Evolutionary conservation across 2,888 invertebrate genomes (phyloP), one percentile per base, ranked within the genome.

Genomic region (Glaucopsyche alexis): DNA sequence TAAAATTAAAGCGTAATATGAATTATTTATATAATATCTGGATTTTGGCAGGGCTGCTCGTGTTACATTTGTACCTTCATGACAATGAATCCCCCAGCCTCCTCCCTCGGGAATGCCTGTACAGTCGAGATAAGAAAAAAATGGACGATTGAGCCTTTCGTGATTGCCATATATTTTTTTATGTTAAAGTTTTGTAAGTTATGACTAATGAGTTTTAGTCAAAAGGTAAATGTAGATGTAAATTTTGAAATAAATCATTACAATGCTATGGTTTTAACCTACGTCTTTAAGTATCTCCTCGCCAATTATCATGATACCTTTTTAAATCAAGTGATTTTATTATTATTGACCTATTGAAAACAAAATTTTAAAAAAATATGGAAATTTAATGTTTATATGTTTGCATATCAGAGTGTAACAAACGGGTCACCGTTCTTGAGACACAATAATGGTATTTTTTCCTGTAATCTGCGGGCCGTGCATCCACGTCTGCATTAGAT

Each of bases 41-140:
- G 13, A 60, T 60, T 38, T 38, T 29, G 60, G 13, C 14, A 60
- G 13, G 60, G 29, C 19, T 55, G 55, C 55, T 60, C 29, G 29
- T 14, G 60, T 60, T 38, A 60, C 60, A 38, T 60, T 38, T 29
- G 60, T 60, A 38, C 29, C 7, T 13, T 13, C 55, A 55, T 55
- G 55, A 55, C 60, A 60, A 60, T 60, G 60, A 60, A 60, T 14
- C 7, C 42, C 29, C 49, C 14, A 49, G 13, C 55, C 55, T 55
- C 60, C 60, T 60, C 60, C 60, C 60, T 38, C 60, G 60, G 14
- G 60, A 29, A 38, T 29, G 60, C 29, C 60, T 60, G 60, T 7
- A 60, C 29, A 60, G 7, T 13, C 60, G 60, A 60, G 60, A 60
- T 60, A 60, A 38, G 29, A 13, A 60, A 55, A 19, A 5, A 55